phyloP scores from a whole-genome alignment of 2,797 vertebrate genomes.

The Perodicticus potto region DNA sequence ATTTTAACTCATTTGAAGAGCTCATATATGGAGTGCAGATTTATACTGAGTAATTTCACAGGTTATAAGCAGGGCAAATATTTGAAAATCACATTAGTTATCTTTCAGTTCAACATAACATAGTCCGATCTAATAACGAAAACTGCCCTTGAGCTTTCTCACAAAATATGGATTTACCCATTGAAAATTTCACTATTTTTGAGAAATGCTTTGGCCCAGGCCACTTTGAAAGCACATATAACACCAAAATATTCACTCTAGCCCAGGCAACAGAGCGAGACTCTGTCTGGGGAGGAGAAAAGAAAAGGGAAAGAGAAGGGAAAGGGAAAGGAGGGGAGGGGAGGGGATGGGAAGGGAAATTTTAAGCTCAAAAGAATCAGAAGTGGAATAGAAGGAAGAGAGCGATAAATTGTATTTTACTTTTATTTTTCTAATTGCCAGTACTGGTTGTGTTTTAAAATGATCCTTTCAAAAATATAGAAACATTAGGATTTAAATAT shows the following conservation, averaged over 20 bases:
- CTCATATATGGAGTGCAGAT: neutral
- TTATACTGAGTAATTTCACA: neutral
- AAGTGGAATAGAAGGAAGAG: conserved; percentile 19
- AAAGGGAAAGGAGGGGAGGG: too few species aligned
- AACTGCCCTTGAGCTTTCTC: neutral
- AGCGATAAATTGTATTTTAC: neutral
- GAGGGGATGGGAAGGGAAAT: neutral
- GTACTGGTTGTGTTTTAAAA: neutral
- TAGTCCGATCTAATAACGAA: neutral
- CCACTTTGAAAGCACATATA: neutral
- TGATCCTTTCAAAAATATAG: conserved; percentile 33
- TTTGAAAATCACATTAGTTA: neutral
- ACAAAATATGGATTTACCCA: neutral
- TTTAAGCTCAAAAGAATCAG: neutral
- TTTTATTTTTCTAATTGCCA: too few species aligned
- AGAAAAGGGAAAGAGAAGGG: too few species aligned
- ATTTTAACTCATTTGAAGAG: neutral
- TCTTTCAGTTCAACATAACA: neutral
- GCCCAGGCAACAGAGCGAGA: neutral
- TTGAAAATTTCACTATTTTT: neutral
- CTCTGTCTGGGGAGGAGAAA: neutral
- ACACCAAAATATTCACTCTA: neutral
- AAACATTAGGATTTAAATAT: conserved; percentile 50
- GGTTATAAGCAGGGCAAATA: neutral
- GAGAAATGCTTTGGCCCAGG: conserved; percentile 6